Conservation (phyloP, 35 echinoderm and acorn worm genomes). For the Hemicentrotus pulcherrimus region DNA sequence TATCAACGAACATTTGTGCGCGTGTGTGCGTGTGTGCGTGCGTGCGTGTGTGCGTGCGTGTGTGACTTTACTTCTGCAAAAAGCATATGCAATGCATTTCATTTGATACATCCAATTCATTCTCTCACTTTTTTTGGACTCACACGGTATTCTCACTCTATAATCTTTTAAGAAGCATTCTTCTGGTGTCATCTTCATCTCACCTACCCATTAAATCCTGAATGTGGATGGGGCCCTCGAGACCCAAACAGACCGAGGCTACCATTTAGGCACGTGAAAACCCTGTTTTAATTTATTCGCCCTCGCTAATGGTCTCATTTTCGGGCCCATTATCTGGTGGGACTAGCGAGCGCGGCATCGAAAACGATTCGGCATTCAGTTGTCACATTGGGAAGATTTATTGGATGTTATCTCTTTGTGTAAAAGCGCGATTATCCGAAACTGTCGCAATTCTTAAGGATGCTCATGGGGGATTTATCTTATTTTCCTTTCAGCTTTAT, state of each 20-base stretch:
- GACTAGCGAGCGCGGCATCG: background rate
- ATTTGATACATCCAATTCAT: no score
- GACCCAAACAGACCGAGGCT: background rate
- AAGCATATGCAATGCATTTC: no score
- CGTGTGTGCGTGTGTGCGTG: no score
- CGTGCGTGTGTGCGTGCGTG: no score
- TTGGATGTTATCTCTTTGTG: constrained; percentile 12
- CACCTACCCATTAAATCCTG: background rate
- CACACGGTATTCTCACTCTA: no score
- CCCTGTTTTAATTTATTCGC: constrained; percentile 12
- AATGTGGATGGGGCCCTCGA: background rate
- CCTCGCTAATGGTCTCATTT: constrained; percentile 16
- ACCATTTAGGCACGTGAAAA: background rate
- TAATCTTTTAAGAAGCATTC: background rate
- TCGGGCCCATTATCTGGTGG: background rate
- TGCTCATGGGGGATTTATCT: background rate
- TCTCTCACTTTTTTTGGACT: no score
- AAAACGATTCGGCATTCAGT: background rate
- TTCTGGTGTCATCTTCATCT: background rate
- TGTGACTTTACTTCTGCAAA: no score
- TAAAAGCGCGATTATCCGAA: background rate
- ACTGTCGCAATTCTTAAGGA: background rate
- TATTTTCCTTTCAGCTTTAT: background rate
- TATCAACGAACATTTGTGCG: no score
- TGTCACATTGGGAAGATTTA: background rate